Percentiles rank a stretch among this genome's conserved stretches.
These are phyloP conservation scores for Drosophila nigromelanica DNA, from an alignment of 1,140 invertebrate species.

Conservation along the genomic window DNA sequence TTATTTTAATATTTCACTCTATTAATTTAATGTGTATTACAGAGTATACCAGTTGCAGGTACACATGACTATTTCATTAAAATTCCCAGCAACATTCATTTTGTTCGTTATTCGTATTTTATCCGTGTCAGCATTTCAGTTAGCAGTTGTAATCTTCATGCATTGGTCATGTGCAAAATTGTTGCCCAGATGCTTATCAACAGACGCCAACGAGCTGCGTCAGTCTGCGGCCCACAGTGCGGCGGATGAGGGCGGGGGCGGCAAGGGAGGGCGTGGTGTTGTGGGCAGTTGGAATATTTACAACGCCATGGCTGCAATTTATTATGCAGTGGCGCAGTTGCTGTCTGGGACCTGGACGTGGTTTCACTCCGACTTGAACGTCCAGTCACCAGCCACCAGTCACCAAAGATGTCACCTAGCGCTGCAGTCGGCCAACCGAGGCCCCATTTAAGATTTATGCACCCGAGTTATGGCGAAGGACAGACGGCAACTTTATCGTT, in stretches of 20 bases:
- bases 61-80: background rate
- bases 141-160: slow-evolving; percentile 48
- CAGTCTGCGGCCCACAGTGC: background rate
- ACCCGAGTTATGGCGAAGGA: slow-evolving; percentile 67
- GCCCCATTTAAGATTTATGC: slow-evolving; percentile 68
- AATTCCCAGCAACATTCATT: slow-evolving; percentile 3
- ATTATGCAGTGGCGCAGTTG: slow-evolving; percentile 71
- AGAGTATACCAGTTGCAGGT: background rate
- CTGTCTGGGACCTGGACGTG: slow-evolving; percentile 46
- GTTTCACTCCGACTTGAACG: slow-evolving; percentile 16
- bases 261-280: slow-evolving; percentile 8
- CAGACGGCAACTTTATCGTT: slow-evolving; percentile 78
- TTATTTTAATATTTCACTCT: no score
- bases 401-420: slow-evolving; percentile 76
- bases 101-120: slow-evolving; percentile 39
- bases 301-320: slow-evolving; percentile 77
- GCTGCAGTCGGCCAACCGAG: slow-evolving; percentile 21
- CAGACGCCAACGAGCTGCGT: slow-evolving; percentile 39
- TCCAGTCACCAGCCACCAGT: slow-evolving; percentile 48
- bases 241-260: background rate
- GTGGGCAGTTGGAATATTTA: slow-evolving; percentile 64
- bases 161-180: slow-evolving; percentile 72
- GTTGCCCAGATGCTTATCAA: slow-evolving; percentile 73
- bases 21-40: background rate
- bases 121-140: slow-evolving; percentile 69